Evolutionary conservation across 2,113 vertebrate species (phyloP).

Genomic region (Carettochelys insculpta): DNA sequence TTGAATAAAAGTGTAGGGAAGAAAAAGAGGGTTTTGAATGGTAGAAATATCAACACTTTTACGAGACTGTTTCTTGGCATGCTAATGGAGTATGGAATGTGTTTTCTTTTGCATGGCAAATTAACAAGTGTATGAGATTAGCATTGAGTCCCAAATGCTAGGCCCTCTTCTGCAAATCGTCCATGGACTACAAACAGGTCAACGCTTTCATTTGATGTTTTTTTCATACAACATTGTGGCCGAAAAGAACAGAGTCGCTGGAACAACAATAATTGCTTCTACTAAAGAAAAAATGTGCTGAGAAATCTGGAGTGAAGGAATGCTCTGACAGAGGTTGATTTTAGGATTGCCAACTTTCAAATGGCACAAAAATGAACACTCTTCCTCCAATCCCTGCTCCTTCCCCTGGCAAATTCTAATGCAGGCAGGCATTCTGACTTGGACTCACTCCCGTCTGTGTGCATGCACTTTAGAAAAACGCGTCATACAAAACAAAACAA

Average conservation of each 20-base stretch:
- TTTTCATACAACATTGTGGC: background rate
- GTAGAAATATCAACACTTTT: background rate
- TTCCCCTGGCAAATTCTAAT: fast-evolving
- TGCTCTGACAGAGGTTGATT: background rate
- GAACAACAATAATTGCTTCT: background rate
- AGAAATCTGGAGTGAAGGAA: background rate
- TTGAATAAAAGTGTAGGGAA: background rate
- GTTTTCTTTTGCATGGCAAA: background rate
- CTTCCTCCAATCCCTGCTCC: too few species aligned
- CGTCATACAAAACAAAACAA: too few species aligned
- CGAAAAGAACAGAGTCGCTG: background rate
- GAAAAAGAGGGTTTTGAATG: background rate
- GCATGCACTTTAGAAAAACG: too few species aligned
- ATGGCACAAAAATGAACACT: too few species aligned
- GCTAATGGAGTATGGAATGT: background rate
- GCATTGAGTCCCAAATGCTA: background rate
- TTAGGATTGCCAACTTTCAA: too few species aligned
- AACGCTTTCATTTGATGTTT: background rate
- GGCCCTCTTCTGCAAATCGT: background rate
- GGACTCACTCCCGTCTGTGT: background rate
- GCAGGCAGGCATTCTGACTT: fast-evolving
- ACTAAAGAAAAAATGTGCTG: background rate
- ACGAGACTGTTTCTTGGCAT: background rate
- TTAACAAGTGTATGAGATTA: background rate
- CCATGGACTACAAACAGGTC: background rate